These are phyloP conservation scores for Ceryle rudis DNA, from an alignment of 2,797 vertebrate species.

Conservation along the genomic window DNA sequence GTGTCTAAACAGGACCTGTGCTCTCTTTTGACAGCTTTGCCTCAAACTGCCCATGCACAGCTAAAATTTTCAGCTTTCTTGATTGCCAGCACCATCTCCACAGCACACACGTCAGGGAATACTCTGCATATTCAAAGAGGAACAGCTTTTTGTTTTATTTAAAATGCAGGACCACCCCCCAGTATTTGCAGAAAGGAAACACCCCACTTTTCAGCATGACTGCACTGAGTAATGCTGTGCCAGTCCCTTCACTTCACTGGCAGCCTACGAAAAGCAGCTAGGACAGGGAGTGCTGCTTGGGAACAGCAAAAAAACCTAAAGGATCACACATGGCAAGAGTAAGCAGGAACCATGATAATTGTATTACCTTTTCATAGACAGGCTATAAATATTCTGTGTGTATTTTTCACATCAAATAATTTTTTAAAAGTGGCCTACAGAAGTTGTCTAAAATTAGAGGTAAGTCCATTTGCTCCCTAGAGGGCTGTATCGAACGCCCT, in stretches of 20 bases:
- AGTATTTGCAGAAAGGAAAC: background rate
- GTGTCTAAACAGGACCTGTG: background rate
- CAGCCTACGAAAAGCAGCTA: accelerated
- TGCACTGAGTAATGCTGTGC: background rate
- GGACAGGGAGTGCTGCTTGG: accelerated
- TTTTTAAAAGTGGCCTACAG: background rate
- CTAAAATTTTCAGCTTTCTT: background rate
- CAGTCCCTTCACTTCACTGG: background rate
- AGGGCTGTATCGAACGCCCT: background rate
- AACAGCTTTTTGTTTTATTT: background rate
- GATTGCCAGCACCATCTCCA: background rate
- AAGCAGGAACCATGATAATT: background rate
- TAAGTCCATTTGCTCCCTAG: background rate
- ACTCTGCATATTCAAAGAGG: background rate
- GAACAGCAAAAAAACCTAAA: background rate
- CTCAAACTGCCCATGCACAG: background rate
- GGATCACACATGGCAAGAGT: background rate
- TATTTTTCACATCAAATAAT: background rate
- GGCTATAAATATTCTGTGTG: background rate
- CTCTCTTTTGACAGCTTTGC: background rate
- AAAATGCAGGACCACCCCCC: background rate
- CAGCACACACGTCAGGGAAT: background rate
- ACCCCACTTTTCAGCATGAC: background rate
- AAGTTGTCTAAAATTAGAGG: background rate
- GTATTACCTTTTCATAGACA: background rate